Base-by-base conservation (phyloP, 2,888 invertebrate genomes). In the Uloborus plumipes region DNA sequence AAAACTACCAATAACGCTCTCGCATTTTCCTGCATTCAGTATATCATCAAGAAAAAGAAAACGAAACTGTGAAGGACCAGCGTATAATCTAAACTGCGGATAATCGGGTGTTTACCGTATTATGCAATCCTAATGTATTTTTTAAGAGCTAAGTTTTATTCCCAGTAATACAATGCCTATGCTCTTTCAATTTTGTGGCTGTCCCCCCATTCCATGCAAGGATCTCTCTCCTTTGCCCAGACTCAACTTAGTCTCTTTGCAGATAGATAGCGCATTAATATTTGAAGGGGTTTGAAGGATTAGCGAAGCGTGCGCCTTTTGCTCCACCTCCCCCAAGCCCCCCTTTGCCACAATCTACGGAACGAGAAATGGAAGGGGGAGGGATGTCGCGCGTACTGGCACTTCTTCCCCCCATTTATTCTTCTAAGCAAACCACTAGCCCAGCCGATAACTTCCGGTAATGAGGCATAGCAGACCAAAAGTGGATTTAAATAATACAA, bases 401-500 rank as follows among this genome's bases (percentile, higher is more conserved):
- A 39, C 39, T 39, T 49, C 51, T 64, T 18, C 39, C 64, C 26
- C 51, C 67, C 77, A 31, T 22, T n/a, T 55, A 26, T 31, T 61
- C 58, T 58, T 39, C 69, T 67, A 50, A 64, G 71, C 71, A 73
- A 76, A 82, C 82, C 82, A 51, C 82, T 55, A 77, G 61, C 49
- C 71, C 61, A 66, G 75, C 81, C 82, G 83, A 83, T 83, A 83
- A 83, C 75, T 76, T 67, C 49, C 51, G 69, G 67, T 83, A 83
- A 83, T 83, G 83, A 83, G 83, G 59, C 83, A 73, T 72, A 77
- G 65, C 83, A 77, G 67, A 82, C 82, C 82, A 74, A 82, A 81
- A 82, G 82, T 65, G 82, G 82, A 82, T 82, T 82, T 82, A 82
- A 82, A 82, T 82, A 82, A 82, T 82, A 76, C 82, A 82, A 76